phyloP scores from a whole-genome alignment of 2,113 vertebrate genomes.

The Xiphophorus couchianus region DNA sequence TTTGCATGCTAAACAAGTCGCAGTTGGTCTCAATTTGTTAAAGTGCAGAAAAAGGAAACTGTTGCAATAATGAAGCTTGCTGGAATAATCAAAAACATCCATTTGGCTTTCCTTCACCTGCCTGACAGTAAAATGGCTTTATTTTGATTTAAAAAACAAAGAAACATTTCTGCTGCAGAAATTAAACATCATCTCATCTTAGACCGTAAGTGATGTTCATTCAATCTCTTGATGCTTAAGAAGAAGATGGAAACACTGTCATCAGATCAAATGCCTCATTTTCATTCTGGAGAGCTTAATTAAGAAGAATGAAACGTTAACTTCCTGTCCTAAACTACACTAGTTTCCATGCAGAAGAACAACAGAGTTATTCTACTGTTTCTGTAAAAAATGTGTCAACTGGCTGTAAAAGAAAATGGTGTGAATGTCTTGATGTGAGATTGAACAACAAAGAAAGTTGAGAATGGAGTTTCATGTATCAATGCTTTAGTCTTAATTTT shows the following conservation, averaged over 20 bases:
- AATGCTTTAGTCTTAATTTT: not conserved
- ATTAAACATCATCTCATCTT: not conserved
- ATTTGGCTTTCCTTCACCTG: not conserved
- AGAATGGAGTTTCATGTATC: not conserved
- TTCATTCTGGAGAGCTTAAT: not conserved
- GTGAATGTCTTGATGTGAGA: not conserved
- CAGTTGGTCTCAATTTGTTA: not conserved
- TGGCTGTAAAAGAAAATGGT: not conserved
- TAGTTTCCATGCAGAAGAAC: not conserved
- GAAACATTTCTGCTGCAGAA: not conserved
- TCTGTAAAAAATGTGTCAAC: not conserved
- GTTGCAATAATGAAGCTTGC: too few species aligned
- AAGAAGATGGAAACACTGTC: not conserved
- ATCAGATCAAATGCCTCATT: not conserved
- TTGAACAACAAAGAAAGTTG: not conserved
- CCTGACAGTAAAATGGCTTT: not conserved
- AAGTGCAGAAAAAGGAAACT: too few species aligned
- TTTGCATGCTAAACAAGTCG: not conserved
- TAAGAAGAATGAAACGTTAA: not conserved
- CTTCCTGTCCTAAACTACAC: not conserved
- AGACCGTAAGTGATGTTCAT: not conserved
- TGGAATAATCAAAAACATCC: too few species aligned
- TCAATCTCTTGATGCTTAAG: not conserved
- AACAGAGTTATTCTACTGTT: not conserved
- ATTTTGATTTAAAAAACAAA: slow-evolving; percentile 2